These are phyloP conservation scores for Mungos mungo DNA, from an alignment of 2,113 vertebrate genomes.

Conservation along the genomic window DNA sequence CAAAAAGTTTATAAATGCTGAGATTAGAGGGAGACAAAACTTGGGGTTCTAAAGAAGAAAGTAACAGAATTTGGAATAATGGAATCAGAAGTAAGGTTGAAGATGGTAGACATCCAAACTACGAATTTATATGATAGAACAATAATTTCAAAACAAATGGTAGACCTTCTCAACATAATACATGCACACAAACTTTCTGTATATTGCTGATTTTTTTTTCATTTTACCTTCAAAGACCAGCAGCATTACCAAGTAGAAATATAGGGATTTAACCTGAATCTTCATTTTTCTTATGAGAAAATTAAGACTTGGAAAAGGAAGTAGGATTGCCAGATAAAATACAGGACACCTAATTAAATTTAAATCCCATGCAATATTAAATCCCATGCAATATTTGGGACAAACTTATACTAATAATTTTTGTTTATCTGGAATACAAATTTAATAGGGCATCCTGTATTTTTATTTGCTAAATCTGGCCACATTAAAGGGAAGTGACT, in stretches of 20 bases:
- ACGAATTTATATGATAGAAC: background rate
- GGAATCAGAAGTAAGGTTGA: background rate
- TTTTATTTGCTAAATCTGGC: slow-evolving; percentile 68
- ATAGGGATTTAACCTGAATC: background rate
- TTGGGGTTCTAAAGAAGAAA: background rate
- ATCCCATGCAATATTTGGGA: slow-evolving; percentile 3
- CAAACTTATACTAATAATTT: slow-evolving; percentile 36
- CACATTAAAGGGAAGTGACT: slow-evolving; percentile 40
- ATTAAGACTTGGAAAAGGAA: slow-evolving; percentile 61
- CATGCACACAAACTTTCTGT: background rate
- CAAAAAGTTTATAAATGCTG: background rate
- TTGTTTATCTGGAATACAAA: slow-evolving; percentile 66
- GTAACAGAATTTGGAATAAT: background rate
- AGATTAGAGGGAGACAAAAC: background rate
- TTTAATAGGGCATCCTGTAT: background rate
- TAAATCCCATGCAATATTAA: slow-evolving; percentile 18
- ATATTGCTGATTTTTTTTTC: slow-evolving; percentile 12
- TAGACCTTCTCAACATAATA: background rate
- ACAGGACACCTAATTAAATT: slow-evolving; percentile 39
- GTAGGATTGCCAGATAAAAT: slow-evolving; percentile 54
- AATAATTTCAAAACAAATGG: background rate
- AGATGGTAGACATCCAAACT: background rate
- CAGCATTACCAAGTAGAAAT: background rate
- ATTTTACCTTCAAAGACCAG: background rate
- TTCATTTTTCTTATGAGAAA: slow-evolving; percentile 50